phyloP scores from a whole-genome alignment of 2,797 vertebrate species.

The Huso huso region DNA sequence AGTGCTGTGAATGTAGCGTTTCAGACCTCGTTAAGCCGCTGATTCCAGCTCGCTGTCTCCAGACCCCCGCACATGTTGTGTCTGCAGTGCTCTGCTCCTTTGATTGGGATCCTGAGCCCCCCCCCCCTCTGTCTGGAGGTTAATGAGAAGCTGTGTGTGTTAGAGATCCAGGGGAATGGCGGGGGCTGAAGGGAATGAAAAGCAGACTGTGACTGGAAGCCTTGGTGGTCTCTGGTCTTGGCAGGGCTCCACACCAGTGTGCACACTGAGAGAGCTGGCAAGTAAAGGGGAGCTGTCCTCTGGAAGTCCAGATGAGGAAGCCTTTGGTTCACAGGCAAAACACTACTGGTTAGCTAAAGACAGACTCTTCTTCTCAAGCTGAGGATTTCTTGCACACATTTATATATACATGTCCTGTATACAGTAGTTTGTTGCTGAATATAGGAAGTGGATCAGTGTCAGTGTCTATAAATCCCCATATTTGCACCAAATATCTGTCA shows the following conservation, averaged over 20 bases:
- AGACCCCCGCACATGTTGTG: conserved; percentile 55
- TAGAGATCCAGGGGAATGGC: conserved; percentile 38
- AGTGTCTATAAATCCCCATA: no score
- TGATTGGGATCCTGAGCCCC: conserved; percentile 44
- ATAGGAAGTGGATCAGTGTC: no score
- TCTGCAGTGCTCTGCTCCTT: conserved; percentile 55
- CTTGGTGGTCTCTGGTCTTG: conserved; percentile 6
- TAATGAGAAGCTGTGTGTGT: conserved; percentile 53
- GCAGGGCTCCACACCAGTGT: conserved; percentile 15
- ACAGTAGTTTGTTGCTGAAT: no score
- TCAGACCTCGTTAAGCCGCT: conserved; percentile 58
- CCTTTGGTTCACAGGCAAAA: conserved; percentile 2
- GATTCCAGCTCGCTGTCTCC: conserved; percentile 52
- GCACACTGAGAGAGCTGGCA: conserved; percentile 9
- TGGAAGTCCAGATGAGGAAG: background rate
- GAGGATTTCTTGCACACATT: no score
- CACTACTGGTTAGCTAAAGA: no score
- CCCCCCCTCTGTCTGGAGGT: conserved; percentile 38
- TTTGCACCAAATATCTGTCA: no score
- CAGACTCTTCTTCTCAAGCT: no score
- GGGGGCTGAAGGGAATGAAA: conserved; percentile 16
- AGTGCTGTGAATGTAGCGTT: conserved; percentile 33
- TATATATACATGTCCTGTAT: no score
- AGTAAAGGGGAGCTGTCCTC: conserved; percentile 1
- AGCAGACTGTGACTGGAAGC: conserved; percentile 5